Evolutionary conservation across 2,797 vertebrate genomes (phyloP), one percentile per base, ranked within the genome.

Genomic region (Pangasius mekongensis): DNA sequence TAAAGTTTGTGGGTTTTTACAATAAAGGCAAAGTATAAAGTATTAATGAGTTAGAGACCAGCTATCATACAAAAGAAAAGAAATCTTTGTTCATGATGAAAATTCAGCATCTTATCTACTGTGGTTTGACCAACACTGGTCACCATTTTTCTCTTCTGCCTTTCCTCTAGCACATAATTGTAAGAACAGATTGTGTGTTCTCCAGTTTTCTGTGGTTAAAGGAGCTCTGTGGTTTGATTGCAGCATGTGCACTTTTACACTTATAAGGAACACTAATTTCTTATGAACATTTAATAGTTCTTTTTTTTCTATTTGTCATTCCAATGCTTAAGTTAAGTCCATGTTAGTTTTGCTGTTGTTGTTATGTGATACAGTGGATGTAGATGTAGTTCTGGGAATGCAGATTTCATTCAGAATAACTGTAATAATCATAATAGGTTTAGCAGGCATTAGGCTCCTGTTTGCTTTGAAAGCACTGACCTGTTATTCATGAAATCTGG

Each of bases 151-250:
- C 2, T 66, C 49, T 78, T 66, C 16, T 86, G 18, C 27, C 10
- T 36, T 52, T 78, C 18, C 43, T 58, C 2, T 47, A 16, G 36
- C 0, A 39, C 47, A 67, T 43, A 30, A 69, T 13, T 27, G n/a
- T 11, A 81, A 64, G 81, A 64, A 66, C 54, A 69, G n/a, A 83
- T 20, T 69, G 62, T 62, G 20, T 83, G 77, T 87, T 64, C 71
- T 14, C 6, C 30, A 80, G 62, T 9, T 54, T 27, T 56, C 60
- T 80, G 76, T 73, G 49, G 36, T 60, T 69, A 69, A 58, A 86
- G 43, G 39, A 33, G 16, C 20, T 60, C 20, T 47, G 33, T 47
- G 43, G 69, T 58, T 81, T 71, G 24, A 36, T 30, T 58, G 49
- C 52, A 71, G 18, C 1, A 1, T 43, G 18, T 60, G 16, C 36